Evolutionary conservation across 2,797 vertebrate species (phyloP).

Genomic region (Neomorphus geoffroyi): DNA sequence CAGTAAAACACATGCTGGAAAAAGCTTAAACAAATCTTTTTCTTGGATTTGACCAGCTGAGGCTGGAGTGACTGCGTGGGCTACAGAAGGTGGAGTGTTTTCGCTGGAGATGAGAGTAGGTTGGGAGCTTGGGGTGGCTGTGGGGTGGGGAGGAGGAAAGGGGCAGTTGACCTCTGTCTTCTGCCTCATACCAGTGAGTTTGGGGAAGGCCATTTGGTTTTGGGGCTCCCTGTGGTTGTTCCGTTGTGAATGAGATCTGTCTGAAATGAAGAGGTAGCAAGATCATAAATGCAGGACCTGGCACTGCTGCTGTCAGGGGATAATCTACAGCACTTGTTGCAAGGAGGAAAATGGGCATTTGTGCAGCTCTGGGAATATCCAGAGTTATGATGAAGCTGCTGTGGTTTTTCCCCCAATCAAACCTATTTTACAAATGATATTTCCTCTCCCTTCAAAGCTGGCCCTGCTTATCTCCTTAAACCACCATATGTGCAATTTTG

Average conservation of each 20-base stretch:
- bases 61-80: neutral
- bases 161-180: neutral
- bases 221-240: neutral
- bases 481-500: neutral
- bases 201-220: neutral
- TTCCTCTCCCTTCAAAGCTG: neutral
- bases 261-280: neutral
- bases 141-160: neutral
- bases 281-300: neutral
- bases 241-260: neutral
- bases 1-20: slow-evolving; percentile 26
- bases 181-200: neutral
- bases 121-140: neutral
- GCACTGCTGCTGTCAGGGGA: accelerated
- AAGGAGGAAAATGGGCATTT: neutral
- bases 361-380: neutral
- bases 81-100: neutral
- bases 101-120: neutral
- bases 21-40: slow-evolving; percentile 60
- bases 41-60: slow-evolving; percentile 47
- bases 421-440: neutral
- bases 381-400: neutral
- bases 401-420: neutral
- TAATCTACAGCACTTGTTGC: neutral
- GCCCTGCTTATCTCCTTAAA: neutral